Evolutionary conservation across 2,888 invertebrate genomes (phyloP).

Genomic region (Anarsia innoxiella): DNA sequence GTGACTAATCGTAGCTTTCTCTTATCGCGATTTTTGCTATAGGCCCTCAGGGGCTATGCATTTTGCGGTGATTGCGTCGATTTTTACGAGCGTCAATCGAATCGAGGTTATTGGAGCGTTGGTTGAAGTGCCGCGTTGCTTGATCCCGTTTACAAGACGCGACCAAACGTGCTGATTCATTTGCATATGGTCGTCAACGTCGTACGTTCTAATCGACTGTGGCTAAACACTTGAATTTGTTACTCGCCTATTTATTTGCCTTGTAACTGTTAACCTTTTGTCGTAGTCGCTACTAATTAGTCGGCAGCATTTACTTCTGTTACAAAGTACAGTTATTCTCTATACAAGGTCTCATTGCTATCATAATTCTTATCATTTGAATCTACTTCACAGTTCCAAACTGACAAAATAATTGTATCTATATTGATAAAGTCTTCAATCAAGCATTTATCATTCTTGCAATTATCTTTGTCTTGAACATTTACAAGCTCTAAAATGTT

Average conservation of each 20-base stretch:
- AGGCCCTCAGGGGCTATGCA: constrained; percentile 33
- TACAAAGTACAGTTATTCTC: neutral
- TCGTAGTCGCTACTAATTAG: no score
- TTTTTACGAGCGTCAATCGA: constrained; percentile 34
- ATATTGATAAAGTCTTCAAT: no score
- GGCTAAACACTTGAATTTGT: constrained; percentile 8
- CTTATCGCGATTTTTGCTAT: constrained; percentile 57
- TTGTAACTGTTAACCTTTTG: no score
- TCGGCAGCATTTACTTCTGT: no score
- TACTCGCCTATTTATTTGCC: neutral
- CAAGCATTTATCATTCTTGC: no score
- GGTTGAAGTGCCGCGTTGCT: constrained; percentile 69
- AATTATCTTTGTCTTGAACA: no score
- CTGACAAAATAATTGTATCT: no score
- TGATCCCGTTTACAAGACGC: constrained; percentile 55
- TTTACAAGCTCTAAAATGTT: no score
- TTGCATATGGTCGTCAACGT: constrained; percentile 51
- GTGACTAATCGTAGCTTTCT: constrained; percentile 66
- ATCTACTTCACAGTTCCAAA: no score
- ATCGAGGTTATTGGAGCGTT: constrained; percentile 69
- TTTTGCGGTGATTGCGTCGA: constrained; percentile 32
- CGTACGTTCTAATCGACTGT: constrained; percentile 23
- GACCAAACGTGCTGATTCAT: constrained; percentile 70
- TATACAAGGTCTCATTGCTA: neutral
- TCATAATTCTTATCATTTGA: no score